Base-by-base conservation (phyloP, 2,113 vertebrate species). In the Rhinopomastus cyanomelas region DNA sequence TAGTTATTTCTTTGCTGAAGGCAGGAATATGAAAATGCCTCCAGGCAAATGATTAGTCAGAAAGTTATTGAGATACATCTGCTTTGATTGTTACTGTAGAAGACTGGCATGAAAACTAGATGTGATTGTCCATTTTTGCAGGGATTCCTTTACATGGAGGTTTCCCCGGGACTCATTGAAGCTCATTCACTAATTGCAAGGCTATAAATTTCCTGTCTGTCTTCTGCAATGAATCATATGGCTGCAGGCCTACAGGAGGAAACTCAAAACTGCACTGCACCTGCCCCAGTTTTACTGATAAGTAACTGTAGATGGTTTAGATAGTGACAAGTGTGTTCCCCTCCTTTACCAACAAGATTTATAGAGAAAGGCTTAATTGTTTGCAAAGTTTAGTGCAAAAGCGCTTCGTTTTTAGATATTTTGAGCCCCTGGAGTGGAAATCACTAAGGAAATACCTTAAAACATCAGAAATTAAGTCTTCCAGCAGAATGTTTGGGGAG, bases 131-230 rank as follows among this genome's bases (percentile, higher is more conserved):
- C 80, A 11, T 82, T 94, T 82, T 21, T 73, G 17, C 10, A 64
- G 39, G 20, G 27, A 83, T 87, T 89, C 30, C 46, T 81, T 51
- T 61, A 72, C 36, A 46, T 1, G 64, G 39, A 83, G 9, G 44
- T 68, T 81, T 89, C 80, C 73, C 7, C 37, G 56, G 73, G 32
- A 86, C 25, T 56, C 44, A 67, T 12, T 3, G 2, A 16, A 83
- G 19, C 2, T 81, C 85, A 81, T 89, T 89, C 48, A 53, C 17
- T 94, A 94, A 92, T 88, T 93, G 18, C 61, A 72, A 19, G 64
- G 49, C 73, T 81, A 51, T 96, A 94, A 93, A 95, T 94, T 88
- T 92, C 36, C 85, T 83, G 37, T 46, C 80, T 85, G 77, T 72
- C 65, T 65, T 72, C 64, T 87, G 37, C 48, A 88, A 84, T 92